phyloP scores from a whole-genome alignment of 2,113 vertebrate species.

The Clarias macrocephalus region DNA sequence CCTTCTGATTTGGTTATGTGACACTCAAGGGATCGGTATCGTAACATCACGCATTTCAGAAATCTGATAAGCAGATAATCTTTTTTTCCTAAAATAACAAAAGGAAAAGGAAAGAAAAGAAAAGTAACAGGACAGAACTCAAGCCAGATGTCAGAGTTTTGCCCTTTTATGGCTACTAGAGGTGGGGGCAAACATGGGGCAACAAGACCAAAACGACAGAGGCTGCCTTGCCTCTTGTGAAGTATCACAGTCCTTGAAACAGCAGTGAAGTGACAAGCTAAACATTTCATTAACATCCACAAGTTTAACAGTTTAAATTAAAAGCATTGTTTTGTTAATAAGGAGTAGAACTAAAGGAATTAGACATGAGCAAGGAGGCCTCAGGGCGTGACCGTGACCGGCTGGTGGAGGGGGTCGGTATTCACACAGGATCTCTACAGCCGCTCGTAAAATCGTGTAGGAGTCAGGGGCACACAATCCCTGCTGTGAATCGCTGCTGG shows the following conservation, averaged over 20 bases:
- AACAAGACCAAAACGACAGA: slow-evolving; percentile 40
- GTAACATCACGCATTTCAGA: not conserved
- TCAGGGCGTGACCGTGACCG: slow-evolving; percentile 16
- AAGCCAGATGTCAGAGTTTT: slow-evolving; percentile 41
- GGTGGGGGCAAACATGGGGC: slow-evolving; percentile 34
- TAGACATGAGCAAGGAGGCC: not conserved
- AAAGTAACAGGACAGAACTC: slow-evolving; percentile 12
- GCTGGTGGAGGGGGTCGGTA: slow-evolving; percentile 17
- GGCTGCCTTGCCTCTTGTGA: slow-evolving; percentile 38
- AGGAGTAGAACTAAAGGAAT: not conserved
- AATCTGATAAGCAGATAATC: not conserved
- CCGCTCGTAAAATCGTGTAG: slow-evolving; percentile 43
- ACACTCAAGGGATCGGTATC: not conserved
- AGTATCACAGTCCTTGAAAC: slow-evolving; percentile 5
- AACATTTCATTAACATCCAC: not conserved
- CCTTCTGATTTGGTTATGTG: too few species aligned
- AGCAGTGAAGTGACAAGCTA: not conserved
- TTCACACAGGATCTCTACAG: slow-evolving; percentile 32
- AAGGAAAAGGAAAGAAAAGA: slow-evolving; percentile 27
- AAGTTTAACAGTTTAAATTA: not conserved
- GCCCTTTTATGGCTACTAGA: slow-evolving; percentile 48
- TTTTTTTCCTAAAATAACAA: not conserved
- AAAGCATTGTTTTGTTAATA: not conserved
- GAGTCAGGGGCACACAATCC: slow-evolving; percentile 46
- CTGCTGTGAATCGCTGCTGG: slow-evolving; percentile 30